Base-by-base conservation (phyloP, 1,140 invertebrate genomes). In the Cataglyphis hispanica region DNA sequence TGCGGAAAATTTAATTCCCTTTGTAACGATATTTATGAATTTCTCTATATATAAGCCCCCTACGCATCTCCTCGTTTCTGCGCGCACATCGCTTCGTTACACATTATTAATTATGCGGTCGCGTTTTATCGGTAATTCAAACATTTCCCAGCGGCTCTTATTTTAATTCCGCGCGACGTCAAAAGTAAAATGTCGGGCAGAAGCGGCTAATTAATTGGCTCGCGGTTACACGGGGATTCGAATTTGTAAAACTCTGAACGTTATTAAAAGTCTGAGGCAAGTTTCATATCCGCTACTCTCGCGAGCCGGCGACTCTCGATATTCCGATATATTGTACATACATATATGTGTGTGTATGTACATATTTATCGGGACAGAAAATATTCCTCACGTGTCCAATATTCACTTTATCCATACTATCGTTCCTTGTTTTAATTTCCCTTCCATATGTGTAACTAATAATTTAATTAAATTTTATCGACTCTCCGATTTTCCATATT, bases 41-140 rank as follows among this genome's bases (percentile, higher is more conserved):
- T 83, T 83, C 78, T 43, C 34, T 72, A 22, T 58, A 66, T n/a
- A n/a, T n/a, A n/a, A n/a, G 2, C 2, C 31, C 31, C 31, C 25
- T 4, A 4, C 7, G 50, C 67, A n/a, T 34, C 31, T 67, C 37
- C 37, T 69, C 34, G 46, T 67, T 78, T 53, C 34, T 78, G 31
- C 53, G 50, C 34, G 25, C 67, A 6, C 37, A 37, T 22, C n/a
- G 61, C 40, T 31, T 61, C 78, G 66, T 83, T 83, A 83, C 27
- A 72, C 53, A 37, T 61, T 83, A 74, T 74, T 83, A 83, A 72
- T 83, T 83, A 83, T 83, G 66, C 53, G 53, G 56, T 53, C 67
- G 27, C 25, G 37, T 72, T 83, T 74, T 83, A 83, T 83, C 67
- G 78, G 78, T 72, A 83, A 74, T 83, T 83, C 34, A 80, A 80